Evolutionary conservation across 2,888 invertebrate species (phyloP).

Genomic region (Brenthis daphne): DNA sequence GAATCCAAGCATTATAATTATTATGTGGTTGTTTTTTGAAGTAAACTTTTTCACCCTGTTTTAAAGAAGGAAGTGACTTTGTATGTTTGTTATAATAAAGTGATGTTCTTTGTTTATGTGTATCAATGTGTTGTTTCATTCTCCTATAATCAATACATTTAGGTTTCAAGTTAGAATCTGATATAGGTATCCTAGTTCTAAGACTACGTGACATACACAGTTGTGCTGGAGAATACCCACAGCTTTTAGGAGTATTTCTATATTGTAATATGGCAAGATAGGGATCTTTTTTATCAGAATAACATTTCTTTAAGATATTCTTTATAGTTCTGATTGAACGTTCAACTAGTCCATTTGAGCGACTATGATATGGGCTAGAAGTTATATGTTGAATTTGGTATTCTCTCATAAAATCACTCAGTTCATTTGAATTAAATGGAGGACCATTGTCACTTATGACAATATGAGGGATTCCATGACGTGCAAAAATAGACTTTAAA

Average conservation of each 20-base stretch:
- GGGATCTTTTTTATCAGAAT: background rate
- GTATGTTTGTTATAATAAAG: background rate
- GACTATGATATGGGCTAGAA: slow-evolving; percentile 6
- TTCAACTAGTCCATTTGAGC: slow-evolving; percentile 9
- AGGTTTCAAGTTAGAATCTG: background rate
- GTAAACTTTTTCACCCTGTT: background rate
- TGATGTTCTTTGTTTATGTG: background rate
- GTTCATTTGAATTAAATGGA: no score
- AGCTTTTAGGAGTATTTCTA: slow-evolving; percentile 5
- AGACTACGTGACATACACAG: background rate
- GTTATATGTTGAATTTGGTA: slow-evolving; percentile 2
- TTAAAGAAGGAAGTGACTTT: background rate
- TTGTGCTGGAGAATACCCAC: background rate
- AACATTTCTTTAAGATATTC: slow-evolving; percentile 1
- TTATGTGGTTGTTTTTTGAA: slow-evolving; percentile 1
- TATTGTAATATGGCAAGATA: slow-evolving; percentile 2
- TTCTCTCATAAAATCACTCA: background rate
- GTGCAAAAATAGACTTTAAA: no score
- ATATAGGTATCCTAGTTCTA: background rate
- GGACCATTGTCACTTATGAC: no score
- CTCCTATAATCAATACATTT: background rate
- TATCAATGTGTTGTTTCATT: background rate
- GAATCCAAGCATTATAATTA: background rate
- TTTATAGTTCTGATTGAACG: background rate
- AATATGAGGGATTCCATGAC: no score